phyloP scores from a whole-genome alignment of 2,797 vertebrate genomes.

The Myotis vivesi region DNA sequence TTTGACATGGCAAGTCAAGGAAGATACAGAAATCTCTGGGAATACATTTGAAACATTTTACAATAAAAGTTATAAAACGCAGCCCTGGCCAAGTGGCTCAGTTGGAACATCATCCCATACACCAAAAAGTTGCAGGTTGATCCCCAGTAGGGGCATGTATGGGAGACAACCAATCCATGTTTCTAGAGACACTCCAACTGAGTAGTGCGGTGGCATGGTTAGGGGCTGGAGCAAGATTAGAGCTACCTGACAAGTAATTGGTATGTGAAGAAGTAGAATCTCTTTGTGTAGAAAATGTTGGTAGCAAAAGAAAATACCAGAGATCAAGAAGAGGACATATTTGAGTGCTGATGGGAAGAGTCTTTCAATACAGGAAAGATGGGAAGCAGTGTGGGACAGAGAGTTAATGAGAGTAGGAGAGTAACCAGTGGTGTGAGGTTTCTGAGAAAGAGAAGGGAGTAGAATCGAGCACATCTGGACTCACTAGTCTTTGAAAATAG shows the following conservation, averaged over 20 bases:
- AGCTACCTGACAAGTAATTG: not conserved
- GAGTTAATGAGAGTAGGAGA: not conserved
- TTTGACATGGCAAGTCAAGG: slow-evolving; percentile 99
- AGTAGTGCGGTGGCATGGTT: not conserved
- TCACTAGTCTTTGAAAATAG: not conserved
- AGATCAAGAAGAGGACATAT: not conserved
- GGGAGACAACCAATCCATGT: too few relatives aligned
- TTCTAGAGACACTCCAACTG: too few relatives aligned
- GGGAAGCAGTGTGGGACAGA: not conserved
- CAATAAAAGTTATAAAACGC: not conserved
- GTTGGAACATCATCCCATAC: not conserved
- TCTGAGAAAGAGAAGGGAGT: not conserved
- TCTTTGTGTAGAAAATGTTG: not conserved
- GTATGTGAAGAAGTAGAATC: not conserved
- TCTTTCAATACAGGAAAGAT: not conserved
- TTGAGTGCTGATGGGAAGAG: not conserved
- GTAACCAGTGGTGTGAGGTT: not conserved
- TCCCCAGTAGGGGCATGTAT: not conserved
- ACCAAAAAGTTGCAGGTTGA: not conserved
- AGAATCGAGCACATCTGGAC: not conserved
- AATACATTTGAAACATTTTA: slow-evolving; percentile 81
- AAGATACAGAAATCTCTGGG: slow-evolving; percentile 98
- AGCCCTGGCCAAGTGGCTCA: not conserved
- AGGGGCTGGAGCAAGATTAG: not conserved
- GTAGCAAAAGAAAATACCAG: not conserved